A percentile compares a stretch with the other conserved stretches of the same genome.
Conservation (phyloP, 2,113 vertebrate genomes). For the Shinisaurus crocodilurus region DNA sequence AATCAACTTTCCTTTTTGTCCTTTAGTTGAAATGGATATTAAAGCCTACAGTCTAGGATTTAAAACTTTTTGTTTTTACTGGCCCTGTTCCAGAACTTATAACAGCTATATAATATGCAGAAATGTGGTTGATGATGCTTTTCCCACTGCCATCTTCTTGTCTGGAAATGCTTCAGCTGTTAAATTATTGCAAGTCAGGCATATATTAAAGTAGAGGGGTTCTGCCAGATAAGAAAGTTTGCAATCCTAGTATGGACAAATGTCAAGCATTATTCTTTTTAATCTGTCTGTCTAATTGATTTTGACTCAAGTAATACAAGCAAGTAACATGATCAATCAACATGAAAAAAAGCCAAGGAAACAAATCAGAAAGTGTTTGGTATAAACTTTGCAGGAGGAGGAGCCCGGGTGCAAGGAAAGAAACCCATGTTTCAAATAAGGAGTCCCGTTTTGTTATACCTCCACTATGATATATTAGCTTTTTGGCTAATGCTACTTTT, state of each 20-base stretch:
- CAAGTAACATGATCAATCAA: background rate
- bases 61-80: background rate
- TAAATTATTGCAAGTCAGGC: background rate
- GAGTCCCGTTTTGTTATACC: background rate
- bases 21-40: background rate
- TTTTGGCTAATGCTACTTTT: background rate
- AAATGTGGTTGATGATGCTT: background rate
- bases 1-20: slow-evolving; percentile 34
- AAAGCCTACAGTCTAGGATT: background rate
- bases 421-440: background rate
- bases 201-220: background rate
- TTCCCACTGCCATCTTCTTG: background rate
- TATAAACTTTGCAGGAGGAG: background rate
- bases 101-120: background rate
- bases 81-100: background rate
- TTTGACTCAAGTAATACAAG: background rate
- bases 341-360: too few species aligned
- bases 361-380: background rate
- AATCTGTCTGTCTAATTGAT: too few species aligned
- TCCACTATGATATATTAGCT: background rate
- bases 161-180: background rate
- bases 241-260: background rate
- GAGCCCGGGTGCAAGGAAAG: too few species aligned
- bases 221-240: background rate
- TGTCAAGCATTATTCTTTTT: background rate